Evolutionary conservation across 2,797 vertebrate genomes (phyloP).

Genomic region (Pseudocheirus occidentalis): DNA sequence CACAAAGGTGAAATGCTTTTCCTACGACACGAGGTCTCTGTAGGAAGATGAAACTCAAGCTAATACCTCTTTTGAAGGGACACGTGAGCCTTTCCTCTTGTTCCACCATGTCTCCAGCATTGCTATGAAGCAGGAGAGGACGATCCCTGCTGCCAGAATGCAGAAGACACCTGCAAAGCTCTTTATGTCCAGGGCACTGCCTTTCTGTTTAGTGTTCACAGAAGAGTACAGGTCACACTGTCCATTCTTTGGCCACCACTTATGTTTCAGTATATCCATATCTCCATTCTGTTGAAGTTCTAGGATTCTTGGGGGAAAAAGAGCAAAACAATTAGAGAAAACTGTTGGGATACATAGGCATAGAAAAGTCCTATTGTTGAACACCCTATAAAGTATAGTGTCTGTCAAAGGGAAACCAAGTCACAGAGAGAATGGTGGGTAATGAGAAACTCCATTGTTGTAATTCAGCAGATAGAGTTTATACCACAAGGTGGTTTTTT

Average conservation of each 20-base stretch:
- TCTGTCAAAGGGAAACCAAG: neutral
- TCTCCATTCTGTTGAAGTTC: slow-evolving; percentile 98
- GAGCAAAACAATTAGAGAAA: slow-evolving; percentile 69
- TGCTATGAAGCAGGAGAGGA: slow-evolving; percentile 98
- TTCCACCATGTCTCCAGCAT: slow-evolving; percentile 99
- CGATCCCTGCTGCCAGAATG: slow-evolving; percentile 96
- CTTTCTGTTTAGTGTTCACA: slow-evolving; percentile 91
- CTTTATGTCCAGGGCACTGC: slow-evolving; percentile 96
- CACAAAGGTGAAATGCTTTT: neutral
- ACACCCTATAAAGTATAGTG: accelerated
- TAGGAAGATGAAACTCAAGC: slow-evolving; percentile 2
- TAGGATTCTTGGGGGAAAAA: slow-evolving; percentile 90
- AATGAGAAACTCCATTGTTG: neutral
- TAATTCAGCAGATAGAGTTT: neutral
- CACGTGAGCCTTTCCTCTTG: slow-evolving; percentile 95
- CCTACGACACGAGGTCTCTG: neutral
- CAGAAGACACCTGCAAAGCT: slow-evolving; percentile 99
- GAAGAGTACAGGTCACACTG: slow-evolving; percentile 96
- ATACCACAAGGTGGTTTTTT: neutral
- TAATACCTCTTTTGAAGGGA: slow-evolving; percentile 98
- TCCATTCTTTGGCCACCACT: slow-evolving; percentile 98
- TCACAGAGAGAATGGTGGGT: accelerated
- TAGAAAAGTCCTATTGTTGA: neutral
- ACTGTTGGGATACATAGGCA: neutral
- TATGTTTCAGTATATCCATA: slow-evolving; percentile 97